phyloP scores from a whole-genome alignment of 2,113 vertebrate species.

The Microtus ochrogaster region DNA sequence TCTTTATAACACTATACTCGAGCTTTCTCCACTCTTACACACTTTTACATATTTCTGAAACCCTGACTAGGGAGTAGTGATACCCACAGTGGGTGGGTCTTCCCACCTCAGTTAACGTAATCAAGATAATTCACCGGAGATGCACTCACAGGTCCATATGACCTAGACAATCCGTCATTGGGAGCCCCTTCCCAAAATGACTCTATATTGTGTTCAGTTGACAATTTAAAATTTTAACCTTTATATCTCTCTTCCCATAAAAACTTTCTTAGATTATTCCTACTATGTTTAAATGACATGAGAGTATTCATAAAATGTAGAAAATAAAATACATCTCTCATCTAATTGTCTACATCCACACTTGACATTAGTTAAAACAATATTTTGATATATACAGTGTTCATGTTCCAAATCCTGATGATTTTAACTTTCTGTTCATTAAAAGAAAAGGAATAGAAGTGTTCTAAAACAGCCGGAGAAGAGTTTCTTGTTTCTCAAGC shows the following conservation, averaged over 20 bases:
- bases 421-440: slow-evolving; percentile 28
- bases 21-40: neutral
- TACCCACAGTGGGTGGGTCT: neutral
- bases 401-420: neutral
- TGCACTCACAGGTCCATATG: neutral
- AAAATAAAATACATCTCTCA: neutral
- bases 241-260: neutral
- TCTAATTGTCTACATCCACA: neutral
- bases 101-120: neutral
- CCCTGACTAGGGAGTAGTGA: neutral
- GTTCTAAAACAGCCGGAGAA: neutral
- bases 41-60: neutral
- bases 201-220: neutral
- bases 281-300: slow-evolving; percentile 15
- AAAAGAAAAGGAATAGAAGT: neutral
- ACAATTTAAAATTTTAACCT: neutral
- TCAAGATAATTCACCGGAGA: neutral
- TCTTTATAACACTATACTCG: neutral
- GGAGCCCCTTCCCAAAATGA: neutral
- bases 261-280: slow-evolving; percentile 25
- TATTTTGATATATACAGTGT: neutral
- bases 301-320: neutral
- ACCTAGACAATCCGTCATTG: neutral
- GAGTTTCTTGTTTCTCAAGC: neutral
- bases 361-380: neutral